Base-by-base conservation (phyloP, 2,113 vertebrate genomes). In the Lethenteron reissneri region DNA sequence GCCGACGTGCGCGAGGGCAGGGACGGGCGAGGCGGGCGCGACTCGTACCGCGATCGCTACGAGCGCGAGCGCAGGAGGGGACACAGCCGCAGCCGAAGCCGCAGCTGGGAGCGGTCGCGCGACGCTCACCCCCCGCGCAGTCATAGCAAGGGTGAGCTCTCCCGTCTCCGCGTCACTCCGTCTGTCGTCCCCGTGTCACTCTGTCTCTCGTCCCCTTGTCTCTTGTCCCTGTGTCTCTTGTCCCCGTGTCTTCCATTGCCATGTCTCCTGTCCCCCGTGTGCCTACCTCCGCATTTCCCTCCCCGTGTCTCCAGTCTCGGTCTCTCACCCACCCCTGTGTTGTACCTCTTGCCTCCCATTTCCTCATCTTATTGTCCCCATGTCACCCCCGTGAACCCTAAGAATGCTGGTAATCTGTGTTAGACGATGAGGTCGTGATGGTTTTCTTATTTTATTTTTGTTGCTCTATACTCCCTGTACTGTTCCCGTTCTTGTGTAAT, bases 21-120 rank as follows among this genome's bases (percentile, higher is more conserved):
- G 9, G 64, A 68, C 11, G 64, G 64, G 64, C 64, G 64, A 68
- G 64, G 25, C 64, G 82, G 92, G 73, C 85, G 94, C 75, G 94
- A 99, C 78, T 92, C 88, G 0, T 97, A 99, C 70, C 85, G 92
- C 12, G 94, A 96, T 9, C 83, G 94, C 1, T 99, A 97, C 56
- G 97, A 94, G 75, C 84, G 94, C 71, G 83, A 92, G 72, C 82
- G 94, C 74, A 91, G 91, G 1, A 85, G 89, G 58, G 97, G 88
- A 76, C 85, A 90, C 14, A 97, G 92, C 77, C 85, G 90, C 4
- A 95, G 90, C 74, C 83, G 91, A 70, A 97, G 92, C 74, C 90
- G 90, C 88, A 95, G 90, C 80, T 95, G 92, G 76, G 89, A 92
- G 74, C 82, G 87, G 10, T 71, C 83, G 70, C 83, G 91, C 14